Percentiles rank a stretch among this genome's conserved stretches.
These are phyloP conservation scores for Nycticryphes semicollaris DNA, from an alignment of 2,113 vertebrate species.

Conservation along the genomic window DNA sequence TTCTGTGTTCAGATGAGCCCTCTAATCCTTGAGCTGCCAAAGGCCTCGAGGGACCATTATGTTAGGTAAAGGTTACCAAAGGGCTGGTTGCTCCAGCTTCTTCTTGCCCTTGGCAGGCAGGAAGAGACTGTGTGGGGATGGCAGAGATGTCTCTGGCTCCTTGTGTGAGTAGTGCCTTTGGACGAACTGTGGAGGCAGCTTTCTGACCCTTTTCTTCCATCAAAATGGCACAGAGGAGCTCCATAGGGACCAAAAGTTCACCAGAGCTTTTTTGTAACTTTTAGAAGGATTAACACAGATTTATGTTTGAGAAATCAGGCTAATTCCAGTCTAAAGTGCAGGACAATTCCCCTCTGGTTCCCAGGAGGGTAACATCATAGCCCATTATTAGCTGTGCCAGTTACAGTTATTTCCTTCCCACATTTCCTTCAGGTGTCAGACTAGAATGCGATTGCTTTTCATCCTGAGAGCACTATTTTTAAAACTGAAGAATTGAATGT, in stretches of 20 bases:
- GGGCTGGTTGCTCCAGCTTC: not conserved
- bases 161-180: not conserved
- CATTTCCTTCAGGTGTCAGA: slow-evolving; percentile 55
- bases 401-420: slow-evolving; percentile 57
- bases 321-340: slow-evolving; percentile 21
- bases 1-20: not conserved
- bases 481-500: slow-evolving; percentile 6
- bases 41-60: not conserved
- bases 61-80: not conserved
- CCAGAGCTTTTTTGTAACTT: not conserved
- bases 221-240: not conserved
- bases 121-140: not conserved
- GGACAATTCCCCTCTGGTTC: not conserved
- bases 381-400: slow-evolving; percentile 47
- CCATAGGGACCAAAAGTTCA: not conserved
- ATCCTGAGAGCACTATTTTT: slow-evolving; percentile 44
- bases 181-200: accelerated
- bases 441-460: slow-evolving; percentile 27
- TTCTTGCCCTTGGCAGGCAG: not conserved
- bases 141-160: not conserved
- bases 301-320: not conserved
- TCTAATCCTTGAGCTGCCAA: not conserved
- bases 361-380: slow-evolving; percentile 25
- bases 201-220: not conserved
- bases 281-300: not conserved